Conservation (phyloP, 2,797 vertebrate species). For the Lagorchestes hirsutus region DNA sequence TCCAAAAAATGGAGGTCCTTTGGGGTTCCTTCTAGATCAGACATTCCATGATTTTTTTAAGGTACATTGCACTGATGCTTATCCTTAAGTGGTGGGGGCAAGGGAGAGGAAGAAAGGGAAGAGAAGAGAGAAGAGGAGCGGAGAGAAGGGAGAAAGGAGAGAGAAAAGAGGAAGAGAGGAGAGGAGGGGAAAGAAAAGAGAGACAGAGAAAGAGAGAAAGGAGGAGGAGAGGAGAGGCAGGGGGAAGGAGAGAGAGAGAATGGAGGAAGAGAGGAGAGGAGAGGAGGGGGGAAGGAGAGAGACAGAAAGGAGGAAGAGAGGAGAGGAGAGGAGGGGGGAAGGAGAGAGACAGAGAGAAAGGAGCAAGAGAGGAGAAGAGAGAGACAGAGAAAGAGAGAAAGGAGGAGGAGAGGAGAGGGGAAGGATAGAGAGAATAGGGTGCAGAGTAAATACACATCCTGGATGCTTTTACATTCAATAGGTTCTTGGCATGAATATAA, state of each 20-base stretch:
- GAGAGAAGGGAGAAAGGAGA: no score
- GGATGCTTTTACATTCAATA: neutral
- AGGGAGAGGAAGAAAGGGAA: neutral
- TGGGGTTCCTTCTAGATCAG: neutral
- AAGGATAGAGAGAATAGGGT: neutral
- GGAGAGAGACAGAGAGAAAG: neutral
- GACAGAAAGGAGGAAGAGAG: neutral
- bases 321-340: fast-evolving
- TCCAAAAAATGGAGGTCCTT: neutral
- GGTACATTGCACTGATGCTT: neutral
- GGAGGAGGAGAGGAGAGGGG: no score
- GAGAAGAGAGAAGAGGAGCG: no score
- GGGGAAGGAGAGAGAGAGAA: neutral
- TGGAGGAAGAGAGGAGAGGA: no score
- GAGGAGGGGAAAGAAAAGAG: neutral
- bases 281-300: neutral
- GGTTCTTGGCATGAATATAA: neutral
- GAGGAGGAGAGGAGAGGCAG: no score
- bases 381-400: neutral
- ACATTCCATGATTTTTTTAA: neutral
- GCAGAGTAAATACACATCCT: neutral
- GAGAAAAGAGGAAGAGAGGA: neutral
- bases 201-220: neutral
- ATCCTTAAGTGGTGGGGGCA: neutral
- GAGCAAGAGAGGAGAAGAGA: neutral